These are phyloP conservation scores for Parus major DNA, from an alignment of 2,113 vertebrate species.

Conservation along the genomic window DNA sequence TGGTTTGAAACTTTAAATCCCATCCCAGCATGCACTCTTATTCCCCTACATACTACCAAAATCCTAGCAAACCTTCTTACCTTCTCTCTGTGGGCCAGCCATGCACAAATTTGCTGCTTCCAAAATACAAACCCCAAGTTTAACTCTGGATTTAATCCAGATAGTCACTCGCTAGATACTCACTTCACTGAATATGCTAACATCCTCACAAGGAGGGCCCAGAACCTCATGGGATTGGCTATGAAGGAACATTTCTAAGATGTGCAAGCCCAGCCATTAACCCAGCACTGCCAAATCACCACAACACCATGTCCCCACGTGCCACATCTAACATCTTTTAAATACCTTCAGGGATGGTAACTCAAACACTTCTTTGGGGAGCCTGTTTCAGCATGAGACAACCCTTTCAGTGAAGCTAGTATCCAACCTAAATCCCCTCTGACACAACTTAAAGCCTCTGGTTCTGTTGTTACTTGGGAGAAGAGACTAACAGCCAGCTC, in stretches of 20 bases:
- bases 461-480: background rate
- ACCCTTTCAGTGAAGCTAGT: background rate
- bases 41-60: background rate
- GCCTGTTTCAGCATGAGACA: background rate
- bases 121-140: background rate
- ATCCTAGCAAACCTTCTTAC: background rate
- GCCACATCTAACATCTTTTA: background rate
- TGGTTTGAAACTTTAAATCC: conserved; percentile 60
- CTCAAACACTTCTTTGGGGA: background rate
- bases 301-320: background rate
- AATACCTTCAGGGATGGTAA: background rate
- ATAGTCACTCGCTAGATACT: background rate
- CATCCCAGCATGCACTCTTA: conserved; percentile 25
- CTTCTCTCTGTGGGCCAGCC: background rate
- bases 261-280: background rate
- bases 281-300: background rate
- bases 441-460: background rate
- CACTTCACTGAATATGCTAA: background rate
- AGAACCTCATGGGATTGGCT: background rate
- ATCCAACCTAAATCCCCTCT: background rate
- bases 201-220: background rate
- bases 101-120: background rate
- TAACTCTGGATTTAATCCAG: background rate
- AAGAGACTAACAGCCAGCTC: background rate
- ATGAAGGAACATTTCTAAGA: background rate